Conservation (phyloP, 2,888 invertebrate species). For the Pandemis cinnamomeana region DNA sequence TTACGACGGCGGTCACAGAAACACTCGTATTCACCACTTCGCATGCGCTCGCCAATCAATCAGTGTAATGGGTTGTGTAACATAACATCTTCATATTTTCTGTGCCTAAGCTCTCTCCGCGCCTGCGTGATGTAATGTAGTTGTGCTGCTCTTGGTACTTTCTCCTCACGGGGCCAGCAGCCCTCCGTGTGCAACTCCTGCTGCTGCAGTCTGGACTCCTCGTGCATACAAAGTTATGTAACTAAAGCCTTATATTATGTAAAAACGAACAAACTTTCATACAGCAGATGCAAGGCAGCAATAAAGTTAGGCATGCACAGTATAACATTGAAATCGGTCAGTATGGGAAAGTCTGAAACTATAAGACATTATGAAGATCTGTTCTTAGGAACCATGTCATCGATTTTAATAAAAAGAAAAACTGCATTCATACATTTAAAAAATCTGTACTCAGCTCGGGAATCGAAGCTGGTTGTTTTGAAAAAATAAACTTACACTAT, state of each 20-base stretch:
- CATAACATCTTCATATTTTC: conserved; percentile 30
- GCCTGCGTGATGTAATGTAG: conserved; percentile 34
- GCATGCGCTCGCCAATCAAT: conserved; percentile 30
- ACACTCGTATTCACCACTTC: conserved; percentile 14
- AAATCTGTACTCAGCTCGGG: too few species aligned
- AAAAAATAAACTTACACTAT: too few species aligned
- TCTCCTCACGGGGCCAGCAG: conserved; percentile 4
- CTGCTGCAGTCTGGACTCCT: background rate
- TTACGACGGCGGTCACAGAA: background rate
- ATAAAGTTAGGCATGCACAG: too few species aligned
- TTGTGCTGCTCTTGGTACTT: conserved; percentile 27
- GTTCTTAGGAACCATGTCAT: too few species aligned
- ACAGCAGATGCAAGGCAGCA: too few species aligned
- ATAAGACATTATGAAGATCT: too few species aligned
- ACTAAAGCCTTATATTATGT: background rate
- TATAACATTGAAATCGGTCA: too few species aligned
- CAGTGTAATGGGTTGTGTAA: conserved; percentile 37
- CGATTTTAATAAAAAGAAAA: too few species aligned
- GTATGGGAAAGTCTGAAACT: too few species aligned
- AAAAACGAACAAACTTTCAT: too few species aligned
- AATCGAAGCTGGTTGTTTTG: too few species aligned
- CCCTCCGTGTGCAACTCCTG: conserved; percentile 11
- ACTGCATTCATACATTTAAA: too few species aligned
- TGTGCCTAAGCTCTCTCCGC: conserved; percentile 33
- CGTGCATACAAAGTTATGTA: background rate